Conservation (phyloP, 2,113 vertebrate genomes). For the Amblyopsis rosae region DNA sequence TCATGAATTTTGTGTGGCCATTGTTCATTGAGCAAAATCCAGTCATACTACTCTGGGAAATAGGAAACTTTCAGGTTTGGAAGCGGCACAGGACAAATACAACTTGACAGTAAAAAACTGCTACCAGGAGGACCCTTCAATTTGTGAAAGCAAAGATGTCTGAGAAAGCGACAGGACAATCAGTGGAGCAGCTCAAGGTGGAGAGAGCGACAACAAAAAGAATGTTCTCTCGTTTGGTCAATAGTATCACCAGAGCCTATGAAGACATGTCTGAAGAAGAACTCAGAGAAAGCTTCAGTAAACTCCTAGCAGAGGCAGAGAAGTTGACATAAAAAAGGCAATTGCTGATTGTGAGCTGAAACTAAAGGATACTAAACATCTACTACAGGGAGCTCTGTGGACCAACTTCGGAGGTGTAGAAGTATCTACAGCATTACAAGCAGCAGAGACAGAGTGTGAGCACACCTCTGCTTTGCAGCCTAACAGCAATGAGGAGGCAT, state of each 20-base stretch:
- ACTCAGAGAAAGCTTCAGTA: constrained; percentile 16
- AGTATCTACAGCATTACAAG: not conserved
- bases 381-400: constrained; percentile 4
- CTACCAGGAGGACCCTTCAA: not conserved
- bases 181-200: constrained; percentile 26
- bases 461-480: not conserved
- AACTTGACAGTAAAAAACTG: not conserved
- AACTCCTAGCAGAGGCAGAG: constrained; percentile 8
- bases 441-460: not conserved
- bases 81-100: no score
- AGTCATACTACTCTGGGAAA: no score
- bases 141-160: constrained; percentile 1
- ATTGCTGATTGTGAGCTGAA: constrained; percentile 6
- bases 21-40: no score
- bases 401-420: not conserved
- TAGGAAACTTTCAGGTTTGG: no score
- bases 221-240: constrained; percentile 14
- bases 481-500: not conserved
- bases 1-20: no score
- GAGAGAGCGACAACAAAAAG: constrained; percentile 14
- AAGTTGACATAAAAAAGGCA: constrained; percentile 3
- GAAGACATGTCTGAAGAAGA: constrained; percentile 17
- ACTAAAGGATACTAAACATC: constrained; percentile 10
- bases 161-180: not conserved
- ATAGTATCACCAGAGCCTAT: constrained; percentile 6